Base-by-base conservation (phyloP, 2,888 invertebrate genomes). In the Geophilus truncorum region DNA sequence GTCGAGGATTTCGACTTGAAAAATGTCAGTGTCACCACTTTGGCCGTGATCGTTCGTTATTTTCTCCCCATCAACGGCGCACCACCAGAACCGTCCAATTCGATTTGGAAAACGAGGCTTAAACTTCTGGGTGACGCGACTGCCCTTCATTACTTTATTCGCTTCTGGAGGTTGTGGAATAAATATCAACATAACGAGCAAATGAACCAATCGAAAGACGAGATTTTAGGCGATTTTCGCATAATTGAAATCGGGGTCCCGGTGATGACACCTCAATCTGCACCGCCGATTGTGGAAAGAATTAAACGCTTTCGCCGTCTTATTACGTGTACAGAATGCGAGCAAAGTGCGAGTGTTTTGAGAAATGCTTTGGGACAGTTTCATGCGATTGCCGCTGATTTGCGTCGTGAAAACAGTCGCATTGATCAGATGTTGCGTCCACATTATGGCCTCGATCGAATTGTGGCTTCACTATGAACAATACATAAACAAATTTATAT, bases 171-270 rank as follows among this genome's bases (percentile, higher is more conserved):
- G 1, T 9, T 77, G 77, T 77, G 77, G 15, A 77, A 32, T 18
- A 77, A 77, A 18, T 77, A 77, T 21, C 32, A 77, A 34, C 77
- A 77, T 23, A 77, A 77, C 34, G 32, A 34, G 34, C 32, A 77
- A 34, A 77, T 77, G 77, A 77, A 77, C 15, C 77, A 77, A 1
- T 77, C 77, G 32, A 77, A 34, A 18, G 32, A 30, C 10, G 77
- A 77, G 9, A 77, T 77, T 34, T 23, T 34, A 18, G 1, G 18
- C 18, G 77, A 77, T 77, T 77, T 77, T 34, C n/a, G 4, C 1
- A 1, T 5, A 0, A 77, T 77, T 21, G 34, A 77, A 34, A 30
- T 15, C 2, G 28, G 75, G 2, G 9, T 75, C 1, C 30, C 30
- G 21, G 12, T n/a, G 0, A 28, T 75, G 75, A 75, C n/a, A 9